Evolutionary conservation across 2,888 invertebrate species (phyloP).

Genomic region (Galerucella nymphaeae): DNA sequence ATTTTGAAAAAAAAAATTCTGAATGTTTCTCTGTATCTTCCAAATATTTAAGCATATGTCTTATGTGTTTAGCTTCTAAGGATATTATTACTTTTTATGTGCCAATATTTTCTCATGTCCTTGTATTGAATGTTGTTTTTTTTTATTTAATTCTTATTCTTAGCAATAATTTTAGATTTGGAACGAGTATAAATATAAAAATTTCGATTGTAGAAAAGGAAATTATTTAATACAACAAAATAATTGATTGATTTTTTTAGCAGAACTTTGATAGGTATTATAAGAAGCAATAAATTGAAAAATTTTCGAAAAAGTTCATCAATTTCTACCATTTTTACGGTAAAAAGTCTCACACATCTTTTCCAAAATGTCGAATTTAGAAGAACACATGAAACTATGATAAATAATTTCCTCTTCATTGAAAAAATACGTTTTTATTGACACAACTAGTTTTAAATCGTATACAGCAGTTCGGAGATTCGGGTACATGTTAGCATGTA

Average conservation of each 20-base stretch:
- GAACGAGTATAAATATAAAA: background rate
- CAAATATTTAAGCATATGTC: constrained; percentile 45
- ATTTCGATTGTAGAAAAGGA: background rate
- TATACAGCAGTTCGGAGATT: constrained; percentile 56
- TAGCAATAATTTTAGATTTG: constrained; percentile 19
- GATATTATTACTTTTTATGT: constrained; percentile 44
- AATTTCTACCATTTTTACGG: too few relatives aligned
- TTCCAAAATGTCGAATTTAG: too few relatives aligned
- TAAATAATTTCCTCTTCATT: background rate
- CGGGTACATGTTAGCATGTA: constrained; percentile 58
- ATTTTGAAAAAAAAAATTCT: constrained; percentile 43
- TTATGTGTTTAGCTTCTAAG: constrained; percentile 48
- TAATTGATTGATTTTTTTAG: too few relatives aligned
- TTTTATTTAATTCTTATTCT: constrained; percentile 14
- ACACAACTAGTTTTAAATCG: constrained; percentile 26
- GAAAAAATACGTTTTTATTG: constrained; percentile 26
- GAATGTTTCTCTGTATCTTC: constrained; percentile 48
- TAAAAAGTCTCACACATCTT: too few relatives aligned
- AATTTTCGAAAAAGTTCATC: too few relatives aligned
- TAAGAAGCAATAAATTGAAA: too few relatives aligned
- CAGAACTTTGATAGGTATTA: too few relatives aligned
- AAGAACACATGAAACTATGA: background rate
- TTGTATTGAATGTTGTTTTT: constrained; percentile 25
- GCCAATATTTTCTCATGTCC: constrained; percentile 43
- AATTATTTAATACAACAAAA: background rate